phyloP scores from a whole-genome alignment of 1,140 invertebrate genomes.

The Lycorma delicatula region DNA sequence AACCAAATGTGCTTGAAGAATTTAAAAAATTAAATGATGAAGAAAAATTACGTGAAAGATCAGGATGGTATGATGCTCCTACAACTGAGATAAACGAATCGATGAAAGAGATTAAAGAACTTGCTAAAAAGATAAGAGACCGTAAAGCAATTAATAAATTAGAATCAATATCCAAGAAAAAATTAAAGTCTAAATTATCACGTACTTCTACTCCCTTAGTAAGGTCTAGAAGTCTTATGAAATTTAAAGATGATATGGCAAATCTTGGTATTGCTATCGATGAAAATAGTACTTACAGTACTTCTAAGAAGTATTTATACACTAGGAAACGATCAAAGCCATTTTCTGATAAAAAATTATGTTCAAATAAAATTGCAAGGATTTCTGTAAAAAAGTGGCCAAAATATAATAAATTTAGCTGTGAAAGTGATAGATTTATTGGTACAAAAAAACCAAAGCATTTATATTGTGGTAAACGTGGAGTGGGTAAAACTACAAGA shows the following conservation, averaged over 20 bases:
- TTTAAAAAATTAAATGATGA: constrained; percentile 82
- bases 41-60: constrained; percentile 73
- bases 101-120: constrained; percentile 66
- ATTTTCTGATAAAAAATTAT: not conserved
- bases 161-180: too few species aligned
- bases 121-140: constrained; percentile 80
- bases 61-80: constrained; percentile 80
- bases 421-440: not conserved
- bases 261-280: too few species aligned
- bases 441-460: not conserved
- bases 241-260: too few species aligned
- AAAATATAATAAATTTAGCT: not conserved
- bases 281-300: constrained; percentile 29
- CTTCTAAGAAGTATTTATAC: not conserved
- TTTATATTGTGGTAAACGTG: not conserved
- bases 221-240: too few species aligned
- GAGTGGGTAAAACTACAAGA: not conserved
- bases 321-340: not conserved
- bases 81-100: constrained; percentile 81
- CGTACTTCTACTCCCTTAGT: too few species aligned
- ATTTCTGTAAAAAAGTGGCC: not conserved
- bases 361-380: not conserved
- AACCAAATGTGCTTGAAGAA: constrained; percentile 64
- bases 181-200: too few species aligned
- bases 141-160: too few species aligned